Conservation (phyloP, 2,797 vertebrate species). For the Poecile montanus region DNA sequence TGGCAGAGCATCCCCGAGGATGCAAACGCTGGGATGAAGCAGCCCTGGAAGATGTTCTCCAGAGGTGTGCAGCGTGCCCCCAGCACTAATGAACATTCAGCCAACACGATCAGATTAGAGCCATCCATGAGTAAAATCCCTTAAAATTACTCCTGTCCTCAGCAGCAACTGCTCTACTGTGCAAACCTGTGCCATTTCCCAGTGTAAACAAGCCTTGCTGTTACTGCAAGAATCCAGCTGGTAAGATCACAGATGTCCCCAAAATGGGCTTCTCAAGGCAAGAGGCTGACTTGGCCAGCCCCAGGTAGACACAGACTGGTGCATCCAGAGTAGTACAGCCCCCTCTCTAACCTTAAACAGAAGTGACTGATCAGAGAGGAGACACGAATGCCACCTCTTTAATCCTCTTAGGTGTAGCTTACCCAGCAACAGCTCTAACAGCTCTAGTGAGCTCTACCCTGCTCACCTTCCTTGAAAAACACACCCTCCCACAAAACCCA, state of each 20-base stretch:
- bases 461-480: neutral
- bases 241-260: neutral
- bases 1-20: neutral
- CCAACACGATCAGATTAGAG: neutral
- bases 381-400: neutral
- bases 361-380: neutral
- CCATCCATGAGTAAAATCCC: neutral
- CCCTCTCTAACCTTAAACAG: neutral
- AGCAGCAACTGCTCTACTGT: neutral
- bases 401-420: neutral
- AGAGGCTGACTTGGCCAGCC: neutral
- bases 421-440: neutral
- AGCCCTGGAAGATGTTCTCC: neutral
- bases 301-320: neutral
- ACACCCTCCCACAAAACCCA: neutral
- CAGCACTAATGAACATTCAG: neutral
- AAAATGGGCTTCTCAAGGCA: neutral
- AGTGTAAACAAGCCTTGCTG: neutral
- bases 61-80: neutral
- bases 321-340: neutral
- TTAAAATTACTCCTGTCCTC: neutral
- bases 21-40: rapidly evolving
- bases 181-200: neutral
- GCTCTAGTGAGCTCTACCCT: no score
- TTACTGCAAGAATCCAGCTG: neutral